phyloP scores from a whole-genome alignment of 1,140 invertebrate genomes.

The Drosophila yakuba region DNA sequence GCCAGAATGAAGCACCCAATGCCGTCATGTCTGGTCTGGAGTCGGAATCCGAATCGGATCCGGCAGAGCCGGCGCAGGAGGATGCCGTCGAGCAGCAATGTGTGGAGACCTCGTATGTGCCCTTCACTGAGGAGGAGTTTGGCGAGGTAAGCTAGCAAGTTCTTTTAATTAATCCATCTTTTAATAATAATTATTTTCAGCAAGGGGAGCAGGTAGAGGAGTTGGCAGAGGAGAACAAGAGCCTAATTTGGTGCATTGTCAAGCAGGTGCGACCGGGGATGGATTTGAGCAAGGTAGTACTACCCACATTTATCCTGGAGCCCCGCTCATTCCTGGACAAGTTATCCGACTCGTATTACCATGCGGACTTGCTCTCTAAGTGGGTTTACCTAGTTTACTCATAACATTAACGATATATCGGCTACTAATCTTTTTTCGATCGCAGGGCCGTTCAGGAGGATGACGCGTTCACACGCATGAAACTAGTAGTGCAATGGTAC shows the following conservation, averaged over 20 bases:
- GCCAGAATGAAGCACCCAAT: conserved; percentile 79
- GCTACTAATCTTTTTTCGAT: conserved; percentile 12
- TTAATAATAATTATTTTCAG: conserved; percentile 83
- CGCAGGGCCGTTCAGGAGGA: conserved; percentile 92
- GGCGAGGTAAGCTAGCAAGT: conserved; percentile 86
- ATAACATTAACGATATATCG: not conserved
- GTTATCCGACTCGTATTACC: conserved; percentile 96
- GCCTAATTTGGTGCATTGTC: conserved; percentile 95
- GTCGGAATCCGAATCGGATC: conserved; percentile 75
- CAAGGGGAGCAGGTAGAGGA: conserved; percentile 96
- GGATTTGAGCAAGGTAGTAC: conserved; percentile 97
- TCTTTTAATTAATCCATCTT: not conserved
- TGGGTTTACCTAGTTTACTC: conserved; percentile 85
- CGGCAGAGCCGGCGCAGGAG: conserved; percentile 53
- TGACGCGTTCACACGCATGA: conserved; percentile 96
- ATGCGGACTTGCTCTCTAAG: conserved; percentile 95
- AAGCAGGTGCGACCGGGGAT: conserved; percentile 98
- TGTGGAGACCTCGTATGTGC: conserved; percentile 87
- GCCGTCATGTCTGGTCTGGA: conserved; percentile 75
- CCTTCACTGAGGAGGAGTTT: conserved; percentile 89
- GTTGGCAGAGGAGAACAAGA: conserved; percentile 97
- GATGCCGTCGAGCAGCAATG: conserved; percentile 71
- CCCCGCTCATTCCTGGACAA: conserved; percentile 97
- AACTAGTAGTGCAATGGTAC: conserved; percentile 95
- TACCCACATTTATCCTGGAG: conserved; percentile 96